Percentiles rank a stretch among this genome's conserved stretches.
Evolutionary conservation across 2,888 invertebrate species (phyloP).

Genomic region (Strigamia maritima): DNA sequence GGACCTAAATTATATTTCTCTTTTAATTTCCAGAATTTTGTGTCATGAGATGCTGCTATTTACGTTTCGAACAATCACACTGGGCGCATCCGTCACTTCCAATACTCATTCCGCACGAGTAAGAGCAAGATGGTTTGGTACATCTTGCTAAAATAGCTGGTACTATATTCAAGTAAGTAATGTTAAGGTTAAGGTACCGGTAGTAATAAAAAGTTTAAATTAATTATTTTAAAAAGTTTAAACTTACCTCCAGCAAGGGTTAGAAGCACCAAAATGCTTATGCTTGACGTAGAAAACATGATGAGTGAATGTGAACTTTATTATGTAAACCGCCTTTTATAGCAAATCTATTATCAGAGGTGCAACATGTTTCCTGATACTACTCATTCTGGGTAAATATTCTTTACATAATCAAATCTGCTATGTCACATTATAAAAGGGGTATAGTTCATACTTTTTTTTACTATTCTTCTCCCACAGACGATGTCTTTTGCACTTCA

Average conservation of each 20-base stretch:
- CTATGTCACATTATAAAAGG: background rate
- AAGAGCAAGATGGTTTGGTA: background rate
- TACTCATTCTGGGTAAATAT: background rate
- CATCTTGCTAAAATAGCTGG: background rate
- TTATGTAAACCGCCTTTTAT: background rate
- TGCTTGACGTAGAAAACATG: too few relatives aligned
- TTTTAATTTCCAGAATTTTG: background rate
- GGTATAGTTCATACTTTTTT: too few relatives aligned
- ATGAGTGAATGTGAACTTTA: too few relatives aligned
- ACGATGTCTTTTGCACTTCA: too few relatives aligned
- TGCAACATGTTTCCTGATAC: background rate
- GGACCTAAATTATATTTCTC: background rate
- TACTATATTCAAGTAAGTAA: background rate
- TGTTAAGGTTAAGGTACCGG: too few relatives aligned
- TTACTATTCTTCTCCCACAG: too few relatives aligned
- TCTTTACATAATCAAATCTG: background rate
- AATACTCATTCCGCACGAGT: background rate
- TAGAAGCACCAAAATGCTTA: too few relatives aligned
- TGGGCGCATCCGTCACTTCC: background rate
- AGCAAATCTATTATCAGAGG: background rate
- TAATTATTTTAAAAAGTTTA: background rate
- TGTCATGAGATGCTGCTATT: background rate
- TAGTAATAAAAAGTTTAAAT: too few relatives aligned
- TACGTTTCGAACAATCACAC: background rate
- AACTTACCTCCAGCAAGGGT: background rate